A percentile compares a stretch with the other conserved stretches of the same genome.
Conservation (phyloP, 1,140 invertebrate genomes). For the Trichogramma pretiosum region DNA sequence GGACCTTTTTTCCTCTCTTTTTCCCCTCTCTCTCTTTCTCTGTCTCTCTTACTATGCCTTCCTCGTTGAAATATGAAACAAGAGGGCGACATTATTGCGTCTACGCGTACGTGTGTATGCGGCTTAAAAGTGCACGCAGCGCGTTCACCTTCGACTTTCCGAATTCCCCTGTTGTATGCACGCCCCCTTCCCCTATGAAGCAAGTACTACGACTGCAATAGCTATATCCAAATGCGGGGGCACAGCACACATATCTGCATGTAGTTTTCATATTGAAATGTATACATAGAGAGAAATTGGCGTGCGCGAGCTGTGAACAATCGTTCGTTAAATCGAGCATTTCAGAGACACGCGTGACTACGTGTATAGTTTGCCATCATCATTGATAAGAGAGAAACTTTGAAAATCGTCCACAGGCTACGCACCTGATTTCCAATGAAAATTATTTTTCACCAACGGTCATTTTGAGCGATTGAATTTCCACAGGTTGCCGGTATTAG, state of each 20-base stretch:
- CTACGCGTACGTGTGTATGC: conserved; percentile 14
- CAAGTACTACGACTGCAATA: too few relatives aligned
- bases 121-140: conserved; percentile 10
- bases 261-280: conserved; percentile 18
- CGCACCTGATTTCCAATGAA: too few relatives aligned
- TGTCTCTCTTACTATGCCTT: neutral
- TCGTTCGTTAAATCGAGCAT: conserved; percentile 18
- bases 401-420: too few relatives aligned
- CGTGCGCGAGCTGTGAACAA: conserved; percentile 9
- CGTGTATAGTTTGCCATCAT: too few relatives aligned
- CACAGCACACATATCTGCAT: conserved; percentile 4
- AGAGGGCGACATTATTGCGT: conserved; percentile 34
- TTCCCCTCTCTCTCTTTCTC: conserved; percentile 2
- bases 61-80: conserved; percentile 12
- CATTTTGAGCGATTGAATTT: too few relatives aligned
- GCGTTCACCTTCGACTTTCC: neutral
- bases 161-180: neutral
- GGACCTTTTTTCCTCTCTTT: neutral
- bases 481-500: too few relatives aligned
- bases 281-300: neutral
- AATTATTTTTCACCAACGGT: too few relatives aligned
- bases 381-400: too few relatives aligned
- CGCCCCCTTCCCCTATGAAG: conserved; percentile 18
- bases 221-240: too few relatives aligned
- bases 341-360: too few relatives aligned